These are phyloP conservation scores for Tenualosa ilisha DNA, from an alignment of 2,797 vertebrate species.

Conservation along the genomic window DNA sequence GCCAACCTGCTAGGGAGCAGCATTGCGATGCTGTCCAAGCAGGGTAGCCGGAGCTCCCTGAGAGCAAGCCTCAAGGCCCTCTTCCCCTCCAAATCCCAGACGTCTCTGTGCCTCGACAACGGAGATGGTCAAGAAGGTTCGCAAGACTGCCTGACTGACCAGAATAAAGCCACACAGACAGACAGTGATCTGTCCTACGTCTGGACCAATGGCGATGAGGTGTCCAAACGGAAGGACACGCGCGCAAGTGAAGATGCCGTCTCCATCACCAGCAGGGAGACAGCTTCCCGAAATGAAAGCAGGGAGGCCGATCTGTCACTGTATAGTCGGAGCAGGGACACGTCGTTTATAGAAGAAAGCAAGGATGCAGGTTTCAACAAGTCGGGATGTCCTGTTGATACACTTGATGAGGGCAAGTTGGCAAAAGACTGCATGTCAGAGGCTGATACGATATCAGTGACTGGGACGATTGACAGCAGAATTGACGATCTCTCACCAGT, in stretches of 20 bases:
- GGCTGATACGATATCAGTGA: constrained; percentile 15
- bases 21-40: constrained; percentile 37
- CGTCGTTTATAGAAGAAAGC: constrained; percentile 16
- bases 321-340: constrained; percentile 19
- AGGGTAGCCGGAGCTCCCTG: constrained; percentile 33
- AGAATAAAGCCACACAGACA: not conserved
- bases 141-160: not conserved
- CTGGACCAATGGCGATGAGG: not conserved
- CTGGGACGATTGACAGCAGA: not conserved
- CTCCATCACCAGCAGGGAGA: constrained; percentile 22
- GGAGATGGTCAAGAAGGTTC: not conserved
- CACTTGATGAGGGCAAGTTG: constrained; percentile 6
- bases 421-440: constrained; percentile 28
- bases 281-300: not conserved
- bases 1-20: not conserved
- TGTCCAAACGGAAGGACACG: not conserved
- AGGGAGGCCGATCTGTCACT: not conserved
- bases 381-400: constrained; percentile 10
- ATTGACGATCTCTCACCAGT: constrained; percentile 27
- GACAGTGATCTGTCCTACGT: not conserved
- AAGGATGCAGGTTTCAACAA: constrained; percentile 22
- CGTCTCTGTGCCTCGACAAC: not conserved
- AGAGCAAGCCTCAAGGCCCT: constrained; percentile 29
- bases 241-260: constrained; percentile 29
- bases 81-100: constrained; percentile 11